Evolutionary conservation across 1,140 invertebrate species (phyloP).

Genomic region (Cotesia vestalis): DNA sequence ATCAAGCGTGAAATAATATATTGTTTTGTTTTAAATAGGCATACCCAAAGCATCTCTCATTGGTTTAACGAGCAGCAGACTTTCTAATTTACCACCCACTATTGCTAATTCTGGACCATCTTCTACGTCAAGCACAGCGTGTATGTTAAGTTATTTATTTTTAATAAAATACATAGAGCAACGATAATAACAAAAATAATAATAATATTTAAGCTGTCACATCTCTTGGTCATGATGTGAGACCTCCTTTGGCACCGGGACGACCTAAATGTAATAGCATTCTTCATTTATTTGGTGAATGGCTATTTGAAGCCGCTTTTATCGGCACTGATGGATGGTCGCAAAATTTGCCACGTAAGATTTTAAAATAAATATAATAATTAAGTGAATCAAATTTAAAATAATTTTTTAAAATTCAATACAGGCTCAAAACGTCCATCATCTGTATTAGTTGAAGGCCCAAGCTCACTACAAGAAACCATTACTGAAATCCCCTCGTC

Average conservation of each 20-base stretch:
- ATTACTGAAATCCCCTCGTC: constrained; percentile 62
- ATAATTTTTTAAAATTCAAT: neutral
- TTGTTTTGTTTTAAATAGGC: constrained; percentile 65
- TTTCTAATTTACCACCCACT: constrained; percentile 72
- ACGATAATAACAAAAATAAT: constrained; percentile 22
- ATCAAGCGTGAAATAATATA: neutral
- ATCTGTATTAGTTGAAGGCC: constrained; percentile 63
- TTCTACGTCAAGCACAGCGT: constrained; percentile 72
- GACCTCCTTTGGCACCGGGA: constrained; percentile 74
- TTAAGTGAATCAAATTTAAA: no score
- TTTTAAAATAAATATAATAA: neutral
- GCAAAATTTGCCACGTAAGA: constrained; percentile 67
- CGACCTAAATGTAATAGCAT: constrained; percentile 93
- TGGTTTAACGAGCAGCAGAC: constrained; percentile 75
- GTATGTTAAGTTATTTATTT: constrained; percentile 61
- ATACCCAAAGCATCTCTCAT: constrained; percentile 82
- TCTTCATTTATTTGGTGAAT: constrained; percentile 94
- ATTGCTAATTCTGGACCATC: constrained; percentile 76
- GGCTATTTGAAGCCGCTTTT: constrained; percentile 95
- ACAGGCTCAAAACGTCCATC: constrained; percentile 64
- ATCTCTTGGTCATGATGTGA: constrained; percentile 68
- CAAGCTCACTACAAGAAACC: constrained; percentile 66
- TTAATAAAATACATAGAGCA: neutral
- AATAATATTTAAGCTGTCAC: constrained; percentile 60
- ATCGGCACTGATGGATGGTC: constrained; percentile 78